Percentiles rank a stretch among this genome's conserved stretches.
Conservation (phyloP, 2,888 invertebrate species). For the Drosophila paramelanica region DNA sequence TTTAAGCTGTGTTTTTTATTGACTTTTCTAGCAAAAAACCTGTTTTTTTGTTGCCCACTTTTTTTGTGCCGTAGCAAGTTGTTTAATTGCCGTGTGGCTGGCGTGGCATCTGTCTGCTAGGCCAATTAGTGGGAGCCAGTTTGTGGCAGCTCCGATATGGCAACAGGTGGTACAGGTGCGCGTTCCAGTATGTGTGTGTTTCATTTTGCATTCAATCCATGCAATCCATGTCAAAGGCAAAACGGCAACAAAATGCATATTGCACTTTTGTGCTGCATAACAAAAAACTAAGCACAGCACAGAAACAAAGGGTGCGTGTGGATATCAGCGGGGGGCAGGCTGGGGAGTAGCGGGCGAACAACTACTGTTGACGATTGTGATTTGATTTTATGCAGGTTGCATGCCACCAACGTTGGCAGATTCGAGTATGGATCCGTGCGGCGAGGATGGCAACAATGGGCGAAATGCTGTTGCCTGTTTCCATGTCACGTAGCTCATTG, state of each 20-base stretch:
- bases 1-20: constrained; percentile 64
- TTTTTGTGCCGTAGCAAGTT: constrained; percentile 28
- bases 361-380: constrained; percentile 53
- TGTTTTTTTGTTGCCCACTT: constrained; percentile 59
- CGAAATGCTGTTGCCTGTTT: constrained; percentile 36
- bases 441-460: constrained; percentile 21
- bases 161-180: constrained; percentile 62
- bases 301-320: background rate
- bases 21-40: constrained; percentile 51
- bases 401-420: constrained; percentile 3
- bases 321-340: background rate
- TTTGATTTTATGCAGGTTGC: constrained; percentile 54
- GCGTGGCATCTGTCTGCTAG: constrained; percentile 5
- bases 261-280: constrained; percentile 59
- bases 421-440: background rate
- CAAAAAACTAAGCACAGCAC: constrained; percentile 38
- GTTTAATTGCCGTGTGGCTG: constrained; percentile 46
- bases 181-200: constrained; percentile 14
- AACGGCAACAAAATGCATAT: constrained; percentile 60
- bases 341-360: background rate
- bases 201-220: constrained; percentile 73
- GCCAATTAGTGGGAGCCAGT: constrained; percentile 61
- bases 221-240: constrained; percentile 53
- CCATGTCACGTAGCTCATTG: constrained; percentile 66
- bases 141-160: constrained; percentile 22